These are phyloP conservation scores for Meandrusa payeni DNA, from an alignment of 2,888 invertebrate species.

Conservation along the genomic window DNA sequence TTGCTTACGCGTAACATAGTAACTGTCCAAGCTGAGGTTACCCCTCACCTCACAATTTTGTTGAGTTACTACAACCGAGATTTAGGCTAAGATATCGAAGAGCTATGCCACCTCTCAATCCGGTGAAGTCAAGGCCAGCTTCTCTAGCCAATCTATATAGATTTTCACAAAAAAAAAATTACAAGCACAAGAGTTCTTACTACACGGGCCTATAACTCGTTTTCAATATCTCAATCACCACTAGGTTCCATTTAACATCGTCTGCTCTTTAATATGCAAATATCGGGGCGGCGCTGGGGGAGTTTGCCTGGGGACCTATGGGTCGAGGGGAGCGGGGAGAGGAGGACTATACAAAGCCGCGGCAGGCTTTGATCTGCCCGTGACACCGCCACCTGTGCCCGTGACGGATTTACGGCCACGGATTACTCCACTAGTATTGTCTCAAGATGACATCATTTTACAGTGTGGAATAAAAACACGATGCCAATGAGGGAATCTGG, in stretches of 20 bases:
- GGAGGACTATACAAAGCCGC: conserved; percentile 44
- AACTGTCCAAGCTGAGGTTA: too few species aligned
- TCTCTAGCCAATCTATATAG: too few species aligned
- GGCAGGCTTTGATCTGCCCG: conserved; percentile 59
- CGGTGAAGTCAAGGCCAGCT: too few species aligned
- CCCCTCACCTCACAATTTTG: too few species aligned
- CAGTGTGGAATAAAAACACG: not conserved
- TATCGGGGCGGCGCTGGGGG: conserved; percentile 37
- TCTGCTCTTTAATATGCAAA: conserved; percentile 54
- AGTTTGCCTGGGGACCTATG: conserved; percentile 13
- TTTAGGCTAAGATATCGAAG: too few species aligned
- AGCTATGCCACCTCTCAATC: too few species aligned
- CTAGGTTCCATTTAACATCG: conserved; percentile 36
- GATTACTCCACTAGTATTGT: conserved; percentile 34
- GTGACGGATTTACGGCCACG: conserved; percentile 38
- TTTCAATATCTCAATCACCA: conserved; percentile 38
- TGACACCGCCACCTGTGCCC: conserved; percentile 52
- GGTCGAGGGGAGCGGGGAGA: too few species aligned
- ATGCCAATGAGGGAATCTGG: not conserved
- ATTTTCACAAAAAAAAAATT: too few species aligned
- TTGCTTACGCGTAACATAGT: too few species aligned
- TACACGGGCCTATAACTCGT: conserved; percentile 17
- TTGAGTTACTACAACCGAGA: too few species aligned
- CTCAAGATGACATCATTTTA: conserved; percentile 24
- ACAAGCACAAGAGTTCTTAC: too few species aligned